Percentiles rank a stretch among this genome's conserved stretches.
phyloP scores from a whole-genome alignment of 1,140 invertebrate genomes.

The Dryas iulia region DNA sequence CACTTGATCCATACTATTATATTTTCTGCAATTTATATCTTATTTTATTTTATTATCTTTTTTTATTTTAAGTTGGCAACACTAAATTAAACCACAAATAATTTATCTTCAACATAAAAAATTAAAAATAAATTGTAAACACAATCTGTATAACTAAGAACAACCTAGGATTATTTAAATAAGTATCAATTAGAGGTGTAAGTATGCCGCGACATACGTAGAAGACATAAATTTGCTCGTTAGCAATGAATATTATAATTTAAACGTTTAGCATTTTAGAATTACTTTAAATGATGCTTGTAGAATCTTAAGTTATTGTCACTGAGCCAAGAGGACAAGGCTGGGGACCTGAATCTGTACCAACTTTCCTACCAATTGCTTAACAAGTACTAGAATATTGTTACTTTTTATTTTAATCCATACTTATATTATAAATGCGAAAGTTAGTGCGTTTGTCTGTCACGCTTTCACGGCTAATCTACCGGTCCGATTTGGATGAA shows the following conservation, averaged over 20 bases:
- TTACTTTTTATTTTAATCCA: too few species aligned
- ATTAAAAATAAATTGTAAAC: neutral
- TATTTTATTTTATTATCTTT: too few species aligned
- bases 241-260: slow-evolving; percentile 25
- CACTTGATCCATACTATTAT: too few species aligned
- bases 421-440: too few species aligned
- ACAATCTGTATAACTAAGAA: neutral
- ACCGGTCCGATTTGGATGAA: too few species aligned
- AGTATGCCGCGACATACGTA: neutral
- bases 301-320: slow-evolving; percentile 19
- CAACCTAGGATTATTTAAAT: neutral
- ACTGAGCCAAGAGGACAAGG: slow-evolving; percentile 25
- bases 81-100: too few species aligned
- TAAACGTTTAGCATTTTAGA: slow-evolving; percentile 25
- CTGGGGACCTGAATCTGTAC: slow-evolving; percentile 18
- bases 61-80: too few species aligned
- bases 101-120: neutral
- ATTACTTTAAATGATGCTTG: slow-evolving; percentile 22
- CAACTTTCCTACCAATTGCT: neutral
- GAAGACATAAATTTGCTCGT: neutral
- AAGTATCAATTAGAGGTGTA: neutral
- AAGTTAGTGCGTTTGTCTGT: too few species aligned
- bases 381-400: neutral
- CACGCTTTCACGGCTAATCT: too few species aligned
- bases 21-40: too few species aligned